Evolutionary conservation across 2,113 vertebrate genomes (phyloP).

Genomic region (Camelus bactrianus): DNA sequence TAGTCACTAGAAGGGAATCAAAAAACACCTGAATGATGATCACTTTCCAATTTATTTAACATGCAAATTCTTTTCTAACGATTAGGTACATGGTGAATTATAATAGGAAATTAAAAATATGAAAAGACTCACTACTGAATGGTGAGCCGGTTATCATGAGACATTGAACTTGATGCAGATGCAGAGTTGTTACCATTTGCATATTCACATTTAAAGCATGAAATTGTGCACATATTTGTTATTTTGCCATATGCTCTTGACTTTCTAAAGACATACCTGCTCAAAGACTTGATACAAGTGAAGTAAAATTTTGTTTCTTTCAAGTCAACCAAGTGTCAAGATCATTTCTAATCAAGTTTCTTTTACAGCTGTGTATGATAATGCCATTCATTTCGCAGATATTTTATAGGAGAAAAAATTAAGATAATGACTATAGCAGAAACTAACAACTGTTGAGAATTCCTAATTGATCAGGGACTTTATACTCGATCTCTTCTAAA

Average conservation of each 20-base stretch:
- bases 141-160: neutral
- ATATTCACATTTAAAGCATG: conserved; percentile 35
- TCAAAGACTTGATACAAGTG: conserved; percentile 20
- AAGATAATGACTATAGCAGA: conserved; percentile 17
- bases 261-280: conserved; percentile 43
- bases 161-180: neutral
- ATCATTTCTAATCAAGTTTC: conserved; percentile 62
- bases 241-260: conserved; percentile 13
- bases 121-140: neutral
- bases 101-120: conserved; percentile 16
- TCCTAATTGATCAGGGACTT: neutral
- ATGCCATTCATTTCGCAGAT: conserved; percentile 8
- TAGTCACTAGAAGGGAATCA: neutral
- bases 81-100: neutral
- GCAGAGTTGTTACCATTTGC: neutral
- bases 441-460: conserved; percentile 11
- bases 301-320: conserved; percentile 59
- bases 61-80: neutral
- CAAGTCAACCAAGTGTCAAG: conserved; percentile 14
- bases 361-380: neutral
- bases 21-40: neutral
- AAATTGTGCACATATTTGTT: neutral
- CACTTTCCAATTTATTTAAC: conserved; percentile 14
- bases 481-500: neutral
- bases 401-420: conserved; percentile 49